phyloP scores from a whole-genome alignment of 1,140 invertebrate species.

The Atopsyche davidsoni region DNA sequence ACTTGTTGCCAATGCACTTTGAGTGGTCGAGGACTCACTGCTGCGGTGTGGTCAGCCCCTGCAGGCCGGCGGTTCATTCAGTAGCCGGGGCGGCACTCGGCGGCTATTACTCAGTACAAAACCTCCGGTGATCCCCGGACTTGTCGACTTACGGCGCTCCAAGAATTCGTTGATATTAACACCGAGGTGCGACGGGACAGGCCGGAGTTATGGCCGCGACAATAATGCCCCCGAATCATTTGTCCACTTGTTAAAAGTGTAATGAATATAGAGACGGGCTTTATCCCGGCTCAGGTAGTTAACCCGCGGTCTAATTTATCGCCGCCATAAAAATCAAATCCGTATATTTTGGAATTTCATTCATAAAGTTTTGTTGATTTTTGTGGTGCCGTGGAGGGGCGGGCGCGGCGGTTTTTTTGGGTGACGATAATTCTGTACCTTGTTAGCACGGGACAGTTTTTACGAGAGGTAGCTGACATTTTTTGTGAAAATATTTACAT shows the following conservation, averaged over 20 bases:
- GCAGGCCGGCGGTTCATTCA: too few species aligned
- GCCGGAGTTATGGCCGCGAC: constrained; percentile 42
- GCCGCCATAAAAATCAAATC: constrained; percentile 47
- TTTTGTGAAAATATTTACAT: too few species aligned
- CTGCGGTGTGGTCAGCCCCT: too few species aligned
- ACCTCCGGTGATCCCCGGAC: too few species aligned
- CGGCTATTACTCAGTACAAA: too few species aligned
- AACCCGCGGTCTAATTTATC: constrained; percentile 50
- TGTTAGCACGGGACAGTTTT: too few species aligned
- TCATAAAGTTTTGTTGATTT: constrained; percentile 38
- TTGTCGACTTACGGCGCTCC: background rate
- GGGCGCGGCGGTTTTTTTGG: too few species aligned
- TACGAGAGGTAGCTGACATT: too few species aligned
- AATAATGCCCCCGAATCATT: constrained; percentile 48
- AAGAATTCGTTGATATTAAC: constrained; percentile 48
- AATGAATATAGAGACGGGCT: constrained; percentile 53
- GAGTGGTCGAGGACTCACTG: too few species aligned
- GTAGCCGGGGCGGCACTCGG: too few species aligned
- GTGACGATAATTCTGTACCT: too few species aligned
- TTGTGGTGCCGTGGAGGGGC: constrained; percentile 31
- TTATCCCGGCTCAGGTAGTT: constrained; percentile 46
- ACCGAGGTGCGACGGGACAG: constrained; percentile 39
- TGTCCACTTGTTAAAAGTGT: constrained; percentile 50
- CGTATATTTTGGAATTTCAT: constrained; percentile 48
- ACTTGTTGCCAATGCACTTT: too few species aligned